Conservation (phyloP, 2,797 vertebrate genomes). For the Oophaga sylvatica region DNA sequence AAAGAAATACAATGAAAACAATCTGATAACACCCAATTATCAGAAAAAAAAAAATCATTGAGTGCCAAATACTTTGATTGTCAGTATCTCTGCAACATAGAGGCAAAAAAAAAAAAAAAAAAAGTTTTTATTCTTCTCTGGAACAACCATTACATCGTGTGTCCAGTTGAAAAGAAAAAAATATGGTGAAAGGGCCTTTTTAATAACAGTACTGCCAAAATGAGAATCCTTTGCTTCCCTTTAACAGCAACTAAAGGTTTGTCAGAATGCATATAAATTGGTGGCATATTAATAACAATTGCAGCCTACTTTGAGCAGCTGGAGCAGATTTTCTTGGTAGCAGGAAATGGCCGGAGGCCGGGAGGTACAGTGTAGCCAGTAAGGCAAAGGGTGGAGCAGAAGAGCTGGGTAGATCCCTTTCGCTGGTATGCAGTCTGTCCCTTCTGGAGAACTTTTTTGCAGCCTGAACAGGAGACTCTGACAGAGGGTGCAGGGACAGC, state of each 20-base stretch:
- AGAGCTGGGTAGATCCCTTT: conserved; percentile 92
- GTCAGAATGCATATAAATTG: neutral
- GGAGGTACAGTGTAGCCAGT: conserved; percentile 87
- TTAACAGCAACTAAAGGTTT: neutral
- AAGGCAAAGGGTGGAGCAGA: conserved; percentile 96
- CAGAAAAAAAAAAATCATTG: too few relatives aligned
- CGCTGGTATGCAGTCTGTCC: conserved; percentile 97
- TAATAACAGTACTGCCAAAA: too few relatives aligned
- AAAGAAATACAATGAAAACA: too few relatives aligned
- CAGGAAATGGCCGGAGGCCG: conserved; percentile 71
- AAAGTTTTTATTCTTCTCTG: too few relatives aligned
- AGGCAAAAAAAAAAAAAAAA: too few relatives aligned
- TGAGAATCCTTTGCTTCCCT: neutral
- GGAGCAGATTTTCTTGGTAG: conserved; percentile 74
- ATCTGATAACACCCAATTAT: too few relatives aligned
- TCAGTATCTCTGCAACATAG: too few relatives aligned
- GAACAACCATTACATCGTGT: too few relatives aligned
- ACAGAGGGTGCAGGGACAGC: conserved; percentile 76
- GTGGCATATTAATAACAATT: neutral
- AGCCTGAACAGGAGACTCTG: conserved; percentile 88
- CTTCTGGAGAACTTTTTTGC: conserved; percentile 90
- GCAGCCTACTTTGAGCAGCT: conserved; percentile 87
- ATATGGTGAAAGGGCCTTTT: too few relatives aligned
- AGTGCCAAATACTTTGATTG: too few relatives aligned
- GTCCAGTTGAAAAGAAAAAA: too few relatives aligned